Evolutionary conservation across 2,797 vertebrate genomes (phyloP).

Genomic region (Helarctos malayanus): DNA sequence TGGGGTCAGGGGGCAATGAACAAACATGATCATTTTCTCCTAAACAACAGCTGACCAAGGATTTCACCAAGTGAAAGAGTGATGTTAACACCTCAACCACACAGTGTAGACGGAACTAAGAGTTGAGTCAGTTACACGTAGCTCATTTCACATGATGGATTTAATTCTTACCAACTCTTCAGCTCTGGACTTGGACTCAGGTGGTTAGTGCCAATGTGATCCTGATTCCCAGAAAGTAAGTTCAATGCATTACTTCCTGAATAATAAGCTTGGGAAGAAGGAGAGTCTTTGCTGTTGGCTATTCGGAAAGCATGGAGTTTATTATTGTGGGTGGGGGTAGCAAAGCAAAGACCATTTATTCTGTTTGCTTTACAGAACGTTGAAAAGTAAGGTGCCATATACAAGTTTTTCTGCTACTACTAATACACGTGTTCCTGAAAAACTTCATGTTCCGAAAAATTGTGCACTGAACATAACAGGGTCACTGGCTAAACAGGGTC

Average conservation of each 20-base stretch:
- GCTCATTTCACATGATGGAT: not conserved
- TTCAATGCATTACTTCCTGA: not conserved
- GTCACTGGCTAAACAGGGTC: not conserved
- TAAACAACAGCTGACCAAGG: not conserved
- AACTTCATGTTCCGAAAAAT: not conserved
- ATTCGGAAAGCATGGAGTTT: not conserved
- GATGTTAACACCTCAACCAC: not conserved
- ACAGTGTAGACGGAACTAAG: not conserved
- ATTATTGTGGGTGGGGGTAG: not conserved
- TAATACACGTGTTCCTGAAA: not conserved
- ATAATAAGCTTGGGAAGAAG: not conserved
- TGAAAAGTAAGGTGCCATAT: not conserved
- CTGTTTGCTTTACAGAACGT: not conserved
- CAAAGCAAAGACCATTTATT: not conserved
- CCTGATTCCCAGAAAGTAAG: not conserved
- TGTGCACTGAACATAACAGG: not conserved
- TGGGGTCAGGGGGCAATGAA: not conserved
- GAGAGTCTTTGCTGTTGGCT: not conserved
- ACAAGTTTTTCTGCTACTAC: not conserved
- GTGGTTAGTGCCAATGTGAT: not conserved
- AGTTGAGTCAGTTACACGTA: not conserved
- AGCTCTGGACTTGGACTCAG: not conserved
- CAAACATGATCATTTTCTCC: not conserved
- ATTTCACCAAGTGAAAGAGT: not conserved
- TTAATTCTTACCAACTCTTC: not conserved